Percentiles rank a stretch among this genome's conserved stretches.
Conservation (phyloP, 1,140 invertebrate species). For the Leptinotarsa defecta region DNA sequence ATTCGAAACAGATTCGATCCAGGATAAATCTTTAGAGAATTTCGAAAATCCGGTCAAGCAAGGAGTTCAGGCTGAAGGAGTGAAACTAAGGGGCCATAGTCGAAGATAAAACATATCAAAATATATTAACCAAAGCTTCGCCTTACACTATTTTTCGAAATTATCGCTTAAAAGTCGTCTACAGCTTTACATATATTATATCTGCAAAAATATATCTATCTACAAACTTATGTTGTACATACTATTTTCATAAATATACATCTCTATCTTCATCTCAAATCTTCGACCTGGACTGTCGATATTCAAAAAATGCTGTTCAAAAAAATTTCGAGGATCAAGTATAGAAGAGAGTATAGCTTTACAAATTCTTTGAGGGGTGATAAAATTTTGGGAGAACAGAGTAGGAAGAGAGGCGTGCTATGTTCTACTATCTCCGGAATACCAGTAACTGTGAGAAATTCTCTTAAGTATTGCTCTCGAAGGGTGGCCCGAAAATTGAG, state of each 20-base stretch:
- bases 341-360: not conserved
- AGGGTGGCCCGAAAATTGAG: too few species aligned
- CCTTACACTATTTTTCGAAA: constrained; percentile 19
- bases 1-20: constrained; percentile 19
- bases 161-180: not conserved
- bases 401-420: too few species aligned
- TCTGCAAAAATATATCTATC: constrained; percentile 20
- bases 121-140: constrained; percentile 19
- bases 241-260: constrained; percentile 14
- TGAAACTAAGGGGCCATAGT: constrained; percentile 19
- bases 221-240: constrained; percentile 5
- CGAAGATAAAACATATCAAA: constrained; percentile 24
- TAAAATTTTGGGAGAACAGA: too few species aligned
- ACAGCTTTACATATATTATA: constrained; percentile 16
- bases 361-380: too few species aligned
- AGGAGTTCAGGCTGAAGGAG: not conserved
- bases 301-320: not conserved
- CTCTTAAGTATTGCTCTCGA: too few species aligned
- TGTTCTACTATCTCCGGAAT: too few species aligned
- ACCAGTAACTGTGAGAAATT: too few species aligned
- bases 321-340: not conserved
- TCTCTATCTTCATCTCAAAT: not conserved
- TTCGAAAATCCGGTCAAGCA: constrained; percentile 1
- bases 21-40: constrained; percentile 7
- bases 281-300: not conserved